These are phyloP conservation scores for Antigone vipio DNA, from an alignment of 2,113 vertebrate genomes.

Conservation along the genomic window DNA sequence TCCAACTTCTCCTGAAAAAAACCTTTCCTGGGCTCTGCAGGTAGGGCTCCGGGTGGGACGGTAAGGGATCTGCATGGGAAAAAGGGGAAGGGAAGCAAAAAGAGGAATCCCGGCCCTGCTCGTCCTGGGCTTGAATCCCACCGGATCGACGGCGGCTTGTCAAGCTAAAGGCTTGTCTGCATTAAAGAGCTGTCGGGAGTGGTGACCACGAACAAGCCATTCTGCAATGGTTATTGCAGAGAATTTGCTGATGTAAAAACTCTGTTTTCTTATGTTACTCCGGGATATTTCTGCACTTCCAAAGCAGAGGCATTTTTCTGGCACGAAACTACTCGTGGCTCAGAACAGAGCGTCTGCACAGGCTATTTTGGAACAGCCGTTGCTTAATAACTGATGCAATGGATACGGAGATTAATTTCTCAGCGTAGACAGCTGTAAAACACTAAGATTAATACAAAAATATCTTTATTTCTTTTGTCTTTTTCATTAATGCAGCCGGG, in stretches of 20 bases:
- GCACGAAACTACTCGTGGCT: background rate
- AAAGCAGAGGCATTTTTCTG: constrained; percentile 25
- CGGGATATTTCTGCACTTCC: background rate
- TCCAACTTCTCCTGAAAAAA: background rate
- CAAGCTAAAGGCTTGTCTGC: background rate
- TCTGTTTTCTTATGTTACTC: background rate
- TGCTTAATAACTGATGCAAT: background rate
- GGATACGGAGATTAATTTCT: background rate
- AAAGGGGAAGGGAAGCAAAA: background rate
- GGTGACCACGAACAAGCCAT: fast-evolving
- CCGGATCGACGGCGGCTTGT: fast-evolving
- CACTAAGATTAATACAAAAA: background rate
- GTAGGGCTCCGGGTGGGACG: fast-evolving
- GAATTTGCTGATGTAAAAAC: background rate
- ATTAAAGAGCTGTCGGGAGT: fast-evolving
- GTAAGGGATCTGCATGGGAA: background rate
- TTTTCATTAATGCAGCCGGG: background rate
- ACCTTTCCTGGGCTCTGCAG: background rate
- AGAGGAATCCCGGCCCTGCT: background rate
- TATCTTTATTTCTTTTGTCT: background rate
- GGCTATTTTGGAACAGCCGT: constrained; percentile 24
- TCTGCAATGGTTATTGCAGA: background rate
- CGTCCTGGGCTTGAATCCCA: background rate
- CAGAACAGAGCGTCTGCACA: background rate
- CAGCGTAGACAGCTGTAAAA: background rate